Conservation (phyloP, 2,797 vertebrate genomes). For the Chiroxiphia lanceolata region DNA sequence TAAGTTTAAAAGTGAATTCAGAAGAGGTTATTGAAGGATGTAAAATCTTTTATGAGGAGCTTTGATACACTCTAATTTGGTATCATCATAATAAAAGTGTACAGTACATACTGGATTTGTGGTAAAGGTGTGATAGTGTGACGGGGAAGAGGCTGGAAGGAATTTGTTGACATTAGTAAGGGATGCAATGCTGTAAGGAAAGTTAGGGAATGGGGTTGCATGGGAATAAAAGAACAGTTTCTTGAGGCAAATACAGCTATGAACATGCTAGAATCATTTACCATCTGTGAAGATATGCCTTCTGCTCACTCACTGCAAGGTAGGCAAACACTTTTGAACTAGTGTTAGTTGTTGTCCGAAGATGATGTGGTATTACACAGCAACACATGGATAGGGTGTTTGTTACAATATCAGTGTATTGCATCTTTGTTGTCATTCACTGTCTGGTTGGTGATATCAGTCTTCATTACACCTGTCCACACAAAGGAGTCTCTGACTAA, state of each 20-base stretch:
- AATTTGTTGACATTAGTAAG: neutral
- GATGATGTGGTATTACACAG: neutral
- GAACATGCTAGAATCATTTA: neutral
- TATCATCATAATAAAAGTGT: neutral
- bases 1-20: neutral
- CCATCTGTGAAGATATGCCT: neutral
- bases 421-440: neutral
- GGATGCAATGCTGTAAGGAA: neutral
- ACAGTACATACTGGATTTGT: neutral
- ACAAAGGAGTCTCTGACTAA: neutral
- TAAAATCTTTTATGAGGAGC: neutral
- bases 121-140: neutral
- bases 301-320: neutral
- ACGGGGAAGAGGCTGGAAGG: neutral
- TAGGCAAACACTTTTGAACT: neutral
- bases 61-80: neutral
- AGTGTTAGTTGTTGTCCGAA: neutral
- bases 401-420: neutral
- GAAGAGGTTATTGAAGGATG: neutral
- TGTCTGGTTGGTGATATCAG: neutral
- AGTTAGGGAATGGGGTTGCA: neutral
- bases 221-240: neutral
- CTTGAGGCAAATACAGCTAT: neutral
- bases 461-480: rapidly evolving
- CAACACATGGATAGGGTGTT: neutral